Evolutionary conservation across 1,140 invertebrate genomes (phyloP).

Genomic region (Oppia nitens): DNA sequence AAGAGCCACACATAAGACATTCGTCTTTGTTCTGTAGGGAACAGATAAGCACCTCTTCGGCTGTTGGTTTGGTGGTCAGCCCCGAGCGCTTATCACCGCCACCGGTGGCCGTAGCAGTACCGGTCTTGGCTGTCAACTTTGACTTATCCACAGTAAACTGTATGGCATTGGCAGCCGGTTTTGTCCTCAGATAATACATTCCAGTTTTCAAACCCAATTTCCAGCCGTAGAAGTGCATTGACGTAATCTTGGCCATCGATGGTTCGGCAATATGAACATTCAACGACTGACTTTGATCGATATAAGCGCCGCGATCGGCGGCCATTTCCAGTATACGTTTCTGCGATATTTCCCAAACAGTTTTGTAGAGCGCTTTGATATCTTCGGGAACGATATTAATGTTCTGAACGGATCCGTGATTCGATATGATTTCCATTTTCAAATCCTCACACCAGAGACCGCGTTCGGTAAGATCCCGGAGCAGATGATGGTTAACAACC

Average conservation of each 20-base stretch:
- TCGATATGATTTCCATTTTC: constrained; percentile 81
- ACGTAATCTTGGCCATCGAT: constrained; percentile 78
- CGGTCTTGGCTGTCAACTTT: neutral
- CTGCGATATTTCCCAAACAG: constrained; percentile 96
- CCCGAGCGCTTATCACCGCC: too few relatives aligned
- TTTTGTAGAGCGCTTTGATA: constrained; percentile 83
- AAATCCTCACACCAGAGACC: constrained; percentile 87
- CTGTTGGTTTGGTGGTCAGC: constrained; percentile 34
- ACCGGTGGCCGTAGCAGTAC: constrained; percentile 33
- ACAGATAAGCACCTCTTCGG: constrained; percentile 60
- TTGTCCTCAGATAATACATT: constrained; percentile 95
- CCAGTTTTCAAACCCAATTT: constrained; percentile 86
- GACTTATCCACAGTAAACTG: constrained; percentile 98
- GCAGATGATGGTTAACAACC: constrained; percentile 90
- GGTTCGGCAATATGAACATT: constrained; percentile 92
- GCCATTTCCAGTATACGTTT: constrained; percentile 91
- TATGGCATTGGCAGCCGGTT: constrained; percentile 85
- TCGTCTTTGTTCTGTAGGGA: constrained; percentile 76
- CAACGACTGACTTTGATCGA: constrained; percentile 94
- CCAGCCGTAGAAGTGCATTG: constrained; percentile 98
- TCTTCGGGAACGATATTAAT: constrained; percentile 73
- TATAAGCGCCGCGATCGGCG: constrained; percentile 88
- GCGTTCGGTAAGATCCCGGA: constrained; percentile 76
- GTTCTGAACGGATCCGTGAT: constrained; percentile 82
- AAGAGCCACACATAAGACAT: constrained; percentile 45